Evolutionary conservation across 2,113 vertebrate genomes (phyloP).

Genomic region (Oryzias celebensis): DNA sequence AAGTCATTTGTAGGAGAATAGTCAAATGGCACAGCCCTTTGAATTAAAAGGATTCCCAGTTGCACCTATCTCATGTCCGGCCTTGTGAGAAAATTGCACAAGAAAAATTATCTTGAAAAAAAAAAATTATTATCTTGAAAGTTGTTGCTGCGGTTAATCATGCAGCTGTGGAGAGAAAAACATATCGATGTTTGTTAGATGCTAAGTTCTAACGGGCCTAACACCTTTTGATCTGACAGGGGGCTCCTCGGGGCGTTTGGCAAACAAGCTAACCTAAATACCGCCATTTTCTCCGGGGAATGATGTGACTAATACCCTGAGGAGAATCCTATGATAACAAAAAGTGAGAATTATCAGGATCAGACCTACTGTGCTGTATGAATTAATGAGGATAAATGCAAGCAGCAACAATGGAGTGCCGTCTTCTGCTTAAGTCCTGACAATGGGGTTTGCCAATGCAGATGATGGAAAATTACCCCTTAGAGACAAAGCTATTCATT

Average conservation of each 20-base stretch:
- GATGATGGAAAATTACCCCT: conserved; percentile 80
- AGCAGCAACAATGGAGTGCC: conserved; percentile 47
- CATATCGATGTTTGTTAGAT: conserved; percentile 71
- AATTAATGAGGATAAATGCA: conserved; percentile 76
- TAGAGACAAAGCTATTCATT: conserved; percentile 78
- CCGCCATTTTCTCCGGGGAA: conserved; percentile 43
- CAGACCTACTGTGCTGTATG: conserved; percentile 64
- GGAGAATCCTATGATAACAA: conserved; percentile 44
- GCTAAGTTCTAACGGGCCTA: conserved; percentile 56
- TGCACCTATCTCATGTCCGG: conserved; percentile 49
- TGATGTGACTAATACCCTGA: conserved; percentile 57
- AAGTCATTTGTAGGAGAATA: conserved; percentile 53
- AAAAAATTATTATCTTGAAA: conserved; percentile 50
- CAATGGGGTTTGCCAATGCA: conserved; percentile 69
- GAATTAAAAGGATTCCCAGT: conserved; percentile 49
- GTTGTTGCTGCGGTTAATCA: conserved; percentile 58
- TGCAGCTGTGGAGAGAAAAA: conserved; percentile 44
- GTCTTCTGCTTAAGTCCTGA: conserved; percentile 55
- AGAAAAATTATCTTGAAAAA: conserved; percentile 55
- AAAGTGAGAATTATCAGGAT: conserved; percentile 54
- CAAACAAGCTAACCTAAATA: conserved; percentile 65
- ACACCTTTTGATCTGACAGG: conserved; percentile 58
- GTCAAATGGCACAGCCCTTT: conserved; percentile 41
- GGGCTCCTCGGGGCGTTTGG: conserved; percentile 40
- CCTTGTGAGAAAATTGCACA: conserved; percentile 35